Evolutionary conservation across 1,140 invertebrate species (phyloP).

Genomic region (Bombus breviceps): DNA sequence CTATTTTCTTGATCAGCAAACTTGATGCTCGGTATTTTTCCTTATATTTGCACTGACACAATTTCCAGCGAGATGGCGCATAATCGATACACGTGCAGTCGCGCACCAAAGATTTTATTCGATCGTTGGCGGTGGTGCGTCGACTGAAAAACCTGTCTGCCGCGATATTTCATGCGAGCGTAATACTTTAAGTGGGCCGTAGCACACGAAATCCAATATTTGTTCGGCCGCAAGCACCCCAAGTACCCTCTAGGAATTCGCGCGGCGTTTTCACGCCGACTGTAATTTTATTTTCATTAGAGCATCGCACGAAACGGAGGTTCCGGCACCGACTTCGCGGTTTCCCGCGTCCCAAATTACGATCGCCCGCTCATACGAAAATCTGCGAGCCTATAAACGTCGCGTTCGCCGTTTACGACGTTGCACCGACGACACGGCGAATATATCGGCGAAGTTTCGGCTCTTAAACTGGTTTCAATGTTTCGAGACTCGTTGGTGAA

Average conservation of each 20-base stretch:
- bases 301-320: neutral
- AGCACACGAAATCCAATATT: conserved; percentile 46
- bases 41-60: neutral
- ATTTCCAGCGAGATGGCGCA: neutral
- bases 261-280: conserved; percentile 18
- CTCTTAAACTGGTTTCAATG: conserved; percentile 12
- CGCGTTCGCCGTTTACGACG: conserved; percentile 62
- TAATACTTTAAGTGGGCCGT: conserved; percentile 45
- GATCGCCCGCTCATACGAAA: conserved; percentile 4
- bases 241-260: conserved; percentile 9
- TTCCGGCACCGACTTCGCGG: neutral
- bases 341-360: conserved; percentile 26
- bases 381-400: conserved; percentile 60
- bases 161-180: conserved; percentile 40
- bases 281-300: conserved; percentile 48
- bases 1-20: neutral
- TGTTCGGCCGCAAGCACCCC: conserved; percentile 1
- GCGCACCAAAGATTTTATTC: neutral
- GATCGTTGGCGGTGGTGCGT: neutral
- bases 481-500: neutral
- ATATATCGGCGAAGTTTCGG: conserved; percentile 54
- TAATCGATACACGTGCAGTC: too few species aligned
- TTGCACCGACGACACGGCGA: neutral
- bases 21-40: too few species aligned
- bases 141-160: neutral